These are phyloP conservation scores for Drosophila yooni DNA, from an alignment of 2,888 invertebrate species.

Conservation along the genomic window DNA sequence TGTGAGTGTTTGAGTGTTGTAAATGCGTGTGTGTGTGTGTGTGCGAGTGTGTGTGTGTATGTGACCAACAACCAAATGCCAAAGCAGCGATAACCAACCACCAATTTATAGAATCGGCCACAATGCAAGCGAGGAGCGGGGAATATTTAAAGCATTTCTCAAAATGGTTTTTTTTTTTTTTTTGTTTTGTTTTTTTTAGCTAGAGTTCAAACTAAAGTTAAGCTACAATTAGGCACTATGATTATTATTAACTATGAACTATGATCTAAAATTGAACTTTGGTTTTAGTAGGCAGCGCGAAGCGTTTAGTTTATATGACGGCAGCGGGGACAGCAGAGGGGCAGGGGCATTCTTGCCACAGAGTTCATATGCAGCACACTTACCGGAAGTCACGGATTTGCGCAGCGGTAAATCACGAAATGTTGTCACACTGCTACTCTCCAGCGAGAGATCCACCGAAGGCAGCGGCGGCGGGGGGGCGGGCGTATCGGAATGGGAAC, in stretches of 20 bases:
- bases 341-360: background rate
- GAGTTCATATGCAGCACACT: constrained; percentile 48
- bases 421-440: constrained; percentile 97
- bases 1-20: background rate
- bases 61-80: constrained; percentile 59
- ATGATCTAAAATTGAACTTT: constrained; percentile 26
- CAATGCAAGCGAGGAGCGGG: constrained; percentile 65
- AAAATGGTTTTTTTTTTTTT: background rate
- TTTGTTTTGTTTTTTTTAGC: constrained; percentile 3
- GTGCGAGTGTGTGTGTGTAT: constrained; percentile 24
- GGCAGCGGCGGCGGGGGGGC: constrained; percentile 91
- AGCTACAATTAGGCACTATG: constrained; percentile 48
- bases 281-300: constrained; percentile 61
- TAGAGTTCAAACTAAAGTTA: constrained; percentile 55
- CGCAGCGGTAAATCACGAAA: constrained; percentile 94
- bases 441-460: constrained; percentile 95
- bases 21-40: constrained; percentile 18
- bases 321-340: background rate
- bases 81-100: constrained; percentile 68
- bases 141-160: constrained; percentile 49
- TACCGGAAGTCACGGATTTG: constrained; percentile 91
- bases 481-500: constrained; percentile 94
- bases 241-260: constrained; percentile 14
- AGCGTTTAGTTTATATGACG: constrained; percentile 38
- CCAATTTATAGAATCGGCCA: constrained; percentile 43